Evolutionary conservation across 2,888 invertebrate species (phyloP).

Genomic region (Lasioglossum marginatum): DNA sequence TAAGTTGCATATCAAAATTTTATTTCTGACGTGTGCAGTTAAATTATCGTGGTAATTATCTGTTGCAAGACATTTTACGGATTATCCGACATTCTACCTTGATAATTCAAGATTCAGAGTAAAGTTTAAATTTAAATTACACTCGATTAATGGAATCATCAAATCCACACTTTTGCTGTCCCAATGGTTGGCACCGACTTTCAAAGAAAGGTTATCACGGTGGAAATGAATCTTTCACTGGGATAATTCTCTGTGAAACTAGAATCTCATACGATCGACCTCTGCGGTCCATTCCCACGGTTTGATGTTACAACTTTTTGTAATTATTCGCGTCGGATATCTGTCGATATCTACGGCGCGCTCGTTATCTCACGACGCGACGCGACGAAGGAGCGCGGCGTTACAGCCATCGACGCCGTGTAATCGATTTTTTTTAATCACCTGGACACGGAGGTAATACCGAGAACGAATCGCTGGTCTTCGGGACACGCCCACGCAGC

Average conservation of each 20-base stretch:
- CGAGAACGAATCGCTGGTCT: slow-evolving; percentile 8
- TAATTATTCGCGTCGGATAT: not conserved
- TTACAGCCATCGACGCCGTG: slow-evolving; percentile 5
- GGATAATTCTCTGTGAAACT: not conserved
- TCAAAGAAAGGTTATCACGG: not conserved
- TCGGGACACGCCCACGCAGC: slow-evolving; percentile 9
- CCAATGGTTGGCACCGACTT: not conserved
- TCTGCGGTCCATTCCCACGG: not conserved
- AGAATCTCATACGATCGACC: not conserved
- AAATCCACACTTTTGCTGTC: not conserved
- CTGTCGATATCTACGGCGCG: slow-evolving; percentile 1
- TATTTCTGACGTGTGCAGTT: not conserved
- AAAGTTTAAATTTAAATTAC: not conserved
- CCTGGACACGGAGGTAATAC: not conserved
- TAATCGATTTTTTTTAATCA: slow-evolving; percentile 35
- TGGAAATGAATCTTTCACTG: not conserved
- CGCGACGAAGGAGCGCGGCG: not conserved
- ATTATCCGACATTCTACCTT: not conserved
- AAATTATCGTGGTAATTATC: no score
- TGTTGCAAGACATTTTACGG: no score
- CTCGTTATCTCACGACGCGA: not conserved
- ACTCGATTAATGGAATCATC: not conserved
- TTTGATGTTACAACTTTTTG: not conserved
- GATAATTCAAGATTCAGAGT: not conserved
- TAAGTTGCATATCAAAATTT: not conserved